Evolutionary conservation across 2,888 invertebrate genomes (phyloP), one percentile per base, ranked within the genome.

Genomic region (Catonia carolina): DNA sequence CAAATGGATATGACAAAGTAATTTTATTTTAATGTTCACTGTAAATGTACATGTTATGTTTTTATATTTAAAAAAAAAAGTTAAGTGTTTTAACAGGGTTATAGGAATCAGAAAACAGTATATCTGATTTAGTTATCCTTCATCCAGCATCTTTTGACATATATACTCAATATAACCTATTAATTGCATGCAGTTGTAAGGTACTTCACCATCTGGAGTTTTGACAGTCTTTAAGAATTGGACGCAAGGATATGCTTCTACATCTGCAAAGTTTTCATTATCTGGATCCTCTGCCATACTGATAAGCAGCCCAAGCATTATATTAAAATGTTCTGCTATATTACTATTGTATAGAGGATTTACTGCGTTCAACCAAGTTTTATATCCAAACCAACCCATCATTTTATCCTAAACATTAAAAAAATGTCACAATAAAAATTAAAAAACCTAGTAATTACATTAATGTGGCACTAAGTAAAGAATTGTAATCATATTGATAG

Each of bases 71-170:
- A n/a, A n/a, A n/a, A n/a, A n/a, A n/a, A n/a, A n/a, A n/a, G n/a
- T n/a, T n/a, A n/a, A n/a, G n/a, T n/a, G n/a, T n/a, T n/a, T n/a
- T n/a, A n/a, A n/a, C n/a, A n/a, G n/a, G n/a, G n/a, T n/a, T n/a
- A n/a, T n/a, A n/a, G n/a, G n/a, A n/a, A n/a, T n/a, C n/a, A n/a
- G n/a, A n/a, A n/a, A n/a, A n/a, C n/a, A n/a, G n/a, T n/a, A n/a
- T n/a, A n/a, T n/a, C n/a, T n/a, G n/a, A n/a, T n/a, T n/a, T n/a
- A n/a, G n/a, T n/a, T n/a, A 36, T 36, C 39, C 39, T 8, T 39
- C 39, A n/a, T 39, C 39, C 39, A 39, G 18, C 39, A 39, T 39
- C 39, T 39, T 39, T 12, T 39, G 39, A 10, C 39, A 39, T 4
- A 39, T 18, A n/a, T 39, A 39, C 39, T 39, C 17, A 39, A 39